phyloP scores from a whole-genome alignment of 2,113 vertebrate genomes.

The Dasyornis broadbenti region DNA sequence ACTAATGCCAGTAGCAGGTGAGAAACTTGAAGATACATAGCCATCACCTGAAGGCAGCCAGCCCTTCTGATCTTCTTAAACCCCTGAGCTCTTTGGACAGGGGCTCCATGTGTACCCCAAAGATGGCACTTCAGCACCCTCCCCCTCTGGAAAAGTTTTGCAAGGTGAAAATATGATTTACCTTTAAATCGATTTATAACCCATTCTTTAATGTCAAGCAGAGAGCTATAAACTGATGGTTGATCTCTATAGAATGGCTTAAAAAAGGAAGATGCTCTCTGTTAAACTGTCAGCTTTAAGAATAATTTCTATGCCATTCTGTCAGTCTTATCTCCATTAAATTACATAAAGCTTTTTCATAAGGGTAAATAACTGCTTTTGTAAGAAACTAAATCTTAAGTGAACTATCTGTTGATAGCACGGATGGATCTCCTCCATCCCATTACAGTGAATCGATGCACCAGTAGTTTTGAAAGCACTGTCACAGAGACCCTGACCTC shows the following conservation, averaged over 20 bases:
- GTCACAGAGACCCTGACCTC: accelerated
- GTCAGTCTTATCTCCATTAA: background rate
- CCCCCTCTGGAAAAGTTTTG: background rate
- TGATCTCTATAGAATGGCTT: background rate
- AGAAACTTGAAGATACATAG: background rate
- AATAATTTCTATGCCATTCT: background rate
- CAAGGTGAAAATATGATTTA: background rate
- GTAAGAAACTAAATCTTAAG: background rate
- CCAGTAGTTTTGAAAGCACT: background rate
- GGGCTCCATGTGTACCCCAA: accelerated
- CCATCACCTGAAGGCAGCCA: background rate
- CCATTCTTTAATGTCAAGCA: background rate
- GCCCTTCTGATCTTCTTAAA: background rate
- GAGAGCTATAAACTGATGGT: background rate
- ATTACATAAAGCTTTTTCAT: background rate
- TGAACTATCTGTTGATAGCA: background rate
- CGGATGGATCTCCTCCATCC: background rate
- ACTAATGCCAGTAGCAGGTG: background rate
- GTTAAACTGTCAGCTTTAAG: constrained; percentile 22
- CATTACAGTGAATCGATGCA: background rate
- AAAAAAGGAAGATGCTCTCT: background rate
- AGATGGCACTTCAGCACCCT: background rate
- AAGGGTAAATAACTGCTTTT: background rate
- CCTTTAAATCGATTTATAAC: background rate
- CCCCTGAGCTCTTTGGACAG: background rate